Base-by-base conservation (phyloP, 1,140 invertebrate genomes). In the Sycophaga agraensis region DNA sequence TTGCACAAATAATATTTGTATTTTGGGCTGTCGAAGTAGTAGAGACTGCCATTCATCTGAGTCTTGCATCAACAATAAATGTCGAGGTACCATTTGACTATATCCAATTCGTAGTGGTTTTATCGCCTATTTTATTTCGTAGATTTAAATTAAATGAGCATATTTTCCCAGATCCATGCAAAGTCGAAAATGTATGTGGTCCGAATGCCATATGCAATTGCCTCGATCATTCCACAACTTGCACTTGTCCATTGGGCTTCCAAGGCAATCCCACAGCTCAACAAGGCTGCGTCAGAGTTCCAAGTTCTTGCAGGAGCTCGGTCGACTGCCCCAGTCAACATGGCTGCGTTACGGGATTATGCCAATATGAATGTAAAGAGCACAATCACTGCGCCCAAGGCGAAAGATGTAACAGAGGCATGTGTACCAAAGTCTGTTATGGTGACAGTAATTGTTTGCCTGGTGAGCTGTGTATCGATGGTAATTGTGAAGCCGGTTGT, bases 401-500 rank as follows among this genome's bases (percentile, higher is more conserved):
- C 12, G 93, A 96, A 79, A 85, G 89, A 46, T 96, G 93, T 68
- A 84, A 85, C 50, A 87, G 89, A 57, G 89, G 86, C 63, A 84
- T 89, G 26, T 96, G 92, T 66, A 82, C 88, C 14, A 94, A 93
- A 81, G 84, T 94, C 28, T 96, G 94, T 73, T 93, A 93, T 70
- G 87, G 89, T 4, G 93, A 93, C 70, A 90, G 89, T 68, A 96
- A 95, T 70, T 96, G 94, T 66, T 80, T 93, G 59, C 88, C 89
- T 7, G 93, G 93, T 53, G 93, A 96, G 83, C 86, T 95, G 40
- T 96, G 94, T 68, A 85, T 87, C n/a, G 87, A 89, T 65, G 91
- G 92, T 35, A 84, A 86, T 21, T 96, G 93, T 69, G 85, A 89
- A 71, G 83, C 87, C 6, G 94, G 94, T 1, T 96, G 94, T 70